Evolutionary conservation across 2,888 invertebrate species (phyloP).

Genomic region (Hydrotaea cyrtoneurina): DNA sequence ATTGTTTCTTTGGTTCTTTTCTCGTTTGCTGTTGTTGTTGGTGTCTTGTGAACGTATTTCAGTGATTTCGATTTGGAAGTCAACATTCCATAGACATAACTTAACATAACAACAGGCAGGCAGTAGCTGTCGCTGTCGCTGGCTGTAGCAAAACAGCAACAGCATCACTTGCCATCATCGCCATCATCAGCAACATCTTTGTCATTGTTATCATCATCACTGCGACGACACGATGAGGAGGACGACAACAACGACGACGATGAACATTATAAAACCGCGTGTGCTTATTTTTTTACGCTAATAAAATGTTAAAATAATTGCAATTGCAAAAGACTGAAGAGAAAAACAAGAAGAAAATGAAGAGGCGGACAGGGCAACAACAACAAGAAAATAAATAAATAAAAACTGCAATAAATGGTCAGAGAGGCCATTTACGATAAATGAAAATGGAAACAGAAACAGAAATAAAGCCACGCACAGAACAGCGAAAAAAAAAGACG

Average conservation of each 20-base stretch:
- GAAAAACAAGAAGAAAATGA: background rate
- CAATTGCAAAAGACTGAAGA: constrained; percentile 44
- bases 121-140: background rate
- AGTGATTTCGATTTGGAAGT: constrained; percentile 50
- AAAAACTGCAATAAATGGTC: constrained; percentile 57
- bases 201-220: constrained; percentile 25
- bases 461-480: background rate
- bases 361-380: background rate
- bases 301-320: constrained; percentile 66
- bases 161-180: background rate
- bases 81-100: constrained; percentile 60
- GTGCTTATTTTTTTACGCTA: constrained; percentile 58
- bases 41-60: constrained; percentile 6
- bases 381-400: constrained; percentile 18
- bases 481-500: background rate
- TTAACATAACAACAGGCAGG: constrained; percentile 38
- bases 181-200: background rate
- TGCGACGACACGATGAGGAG: background rate
- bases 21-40: too few relatives aligned
- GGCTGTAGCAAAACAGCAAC: background rate
- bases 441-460: constrained; percentile 42
- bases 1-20: constrained; percentile 22
- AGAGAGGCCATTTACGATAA: constrained; percentile 54
- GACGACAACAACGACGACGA: too few relatives aligned
- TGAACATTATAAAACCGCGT: background rate